Base-by-base conservation (phyloP, 1,140 invertebrate species). In the Monomorium pharaonis region DNA sequence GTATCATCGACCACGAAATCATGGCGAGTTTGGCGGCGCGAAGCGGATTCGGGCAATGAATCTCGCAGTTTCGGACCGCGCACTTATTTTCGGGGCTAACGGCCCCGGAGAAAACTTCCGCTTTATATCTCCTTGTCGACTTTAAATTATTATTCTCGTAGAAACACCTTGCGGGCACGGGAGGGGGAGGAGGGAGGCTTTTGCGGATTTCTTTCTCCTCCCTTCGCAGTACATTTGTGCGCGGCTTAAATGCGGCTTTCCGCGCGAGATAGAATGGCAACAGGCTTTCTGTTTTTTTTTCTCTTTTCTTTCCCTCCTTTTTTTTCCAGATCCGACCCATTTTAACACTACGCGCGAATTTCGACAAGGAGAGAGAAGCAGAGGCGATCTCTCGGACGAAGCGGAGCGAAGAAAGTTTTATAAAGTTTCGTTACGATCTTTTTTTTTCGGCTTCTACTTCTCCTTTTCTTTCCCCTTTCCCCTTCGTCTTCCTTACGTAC, bases 131-230 rank as follows among this genome's bases (percentile, higher is more conserved):
- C 7, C 24, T 81, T 72, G 65, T 72, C 51, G 51, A 33, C 49
- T 72, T 81, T 72, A 72, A 81, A 81, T 72, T 81, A 81, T 81
- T 81, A 81, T 81, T 81, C 37, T 58, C 44, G 21, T 33, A 30
- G 77, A 33, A 44, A 5, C 62, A 65, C 5, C 12, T 2, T 5
- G 44, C 14, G n/a, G 4, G 4, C 4, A 14, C 18, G 24, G 21
- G 49, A n/a, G 12, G 54, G 21, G 47, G 54, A 10, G 24, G 21
- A 33, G 14, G 12, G 54, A 30, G 47, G 54, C 14, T 72, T 54
- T 44, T 27, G 65, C 7, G 65, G 37, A 56, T 81, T 81, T 49
- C 24, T 72, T 44, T 72, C 27, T 81, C 9, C 10, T 30, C 37
- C 30, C 56, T 5, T 7, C 21, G 24, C 2, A 14, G 24, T 21